Evolutionary conservation across 2,797 vertebrate genomes (phyloP).

Genomic region (Pangasius macronema): DNA sequence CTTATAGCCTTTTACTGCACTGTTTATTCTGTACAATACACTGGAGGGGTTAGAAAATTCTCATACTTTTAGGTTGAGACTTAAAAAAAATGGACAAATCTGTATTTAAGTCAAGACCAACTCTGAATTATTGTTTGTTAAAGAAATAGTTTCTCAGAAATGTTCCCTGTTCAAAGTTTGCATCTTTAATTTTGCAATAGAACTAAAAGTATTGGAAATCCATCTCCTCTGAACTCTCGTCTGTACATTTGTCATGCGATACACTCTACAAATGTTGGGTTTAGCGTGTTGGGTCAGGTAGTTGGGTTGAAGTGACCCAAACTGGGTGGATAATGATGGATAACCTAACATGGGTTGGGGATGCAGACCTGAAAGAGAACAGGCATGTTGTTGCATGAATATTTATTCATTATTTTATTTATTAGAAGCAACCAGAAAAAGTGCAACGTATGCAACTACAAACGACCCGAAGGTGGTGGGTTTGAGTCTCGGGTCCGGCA

Average conservation of each 20-base stretch:
- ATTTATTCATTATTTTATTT: too few species aligned
- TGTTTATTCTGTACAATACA: neutral
- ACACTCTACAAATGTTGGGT: neutral
- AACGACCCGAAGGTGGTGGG: too few species aligned
- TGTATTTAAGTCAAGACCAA: neutral
- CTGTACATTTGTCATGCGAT: neutral
- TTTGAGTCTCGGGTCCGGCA: too few species aligned
- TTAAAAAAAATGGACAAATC: neutral
- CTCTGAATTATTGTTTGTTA: neutral
- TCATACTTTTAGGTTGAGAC: neutral
- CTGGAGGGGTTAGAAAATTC: neutral
- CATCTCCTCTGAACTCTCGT: neutral
- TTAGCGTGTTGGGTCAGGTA: neutral
- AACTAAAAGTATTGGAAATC: neutral
- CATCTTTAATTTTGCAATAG: neutral
- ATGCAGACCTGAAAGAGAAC: neutral
- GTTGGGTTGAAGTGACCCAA: neutral
- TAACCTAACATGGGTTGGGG: neutral
- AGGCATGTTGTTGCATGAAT: neutral
- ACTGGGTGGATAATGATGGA: neutral
- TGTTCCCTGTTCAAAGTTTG: neutral
- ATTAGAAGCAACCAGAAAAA: neutral
- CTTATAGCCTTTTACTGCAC: neutral
- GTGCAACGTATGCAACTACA: neutral
- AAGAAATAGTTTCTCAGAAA: neutral